Evolutionary conservation across 2,113 vertebrate species (phyloP).

Genomic region (Tinamus guttatus): DNA sequence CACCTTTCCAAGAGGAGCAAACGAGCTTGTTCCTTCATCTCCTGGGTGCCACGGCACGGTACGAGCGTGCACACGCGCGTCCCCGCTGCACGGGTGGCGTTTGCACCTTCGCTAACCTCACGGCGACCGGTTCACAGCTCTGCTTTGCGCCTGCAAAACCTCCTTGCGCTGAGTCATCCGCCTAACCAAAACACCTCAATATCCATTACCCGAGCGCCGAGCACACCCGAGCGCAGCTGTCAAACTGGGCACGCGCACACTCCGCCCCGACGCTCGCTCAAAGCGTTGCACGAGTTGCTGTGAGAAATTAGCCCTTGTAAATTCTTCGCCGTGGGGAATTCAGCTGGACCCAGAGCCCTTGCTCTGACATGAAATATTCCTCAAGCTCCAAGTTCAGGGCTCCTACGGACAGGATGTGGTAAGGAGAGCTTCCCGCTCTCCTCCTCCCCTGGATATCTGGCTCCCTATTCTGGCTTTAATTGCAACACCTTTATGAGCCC

Average conservation of each 20-base stretch:
- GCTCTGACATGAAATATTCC: background rate
- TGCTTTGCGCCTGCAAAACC: background rate
- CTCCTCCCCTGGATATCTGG: background rate
- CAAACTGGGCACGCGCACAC: accelerated
- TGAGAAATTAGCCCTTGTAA: background rate
- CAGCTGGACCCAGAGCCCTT: background rate
- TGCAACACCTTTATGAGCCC: background rate
- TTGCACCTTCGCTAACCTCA: background rate
- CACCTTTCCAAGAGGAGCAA: background rate
- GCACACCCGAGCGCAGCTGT: accelerated
- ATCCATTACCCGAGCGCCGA: accelerated
- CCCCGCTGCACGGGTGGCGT: background rate
- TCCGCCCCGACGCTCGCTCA: accelerated
- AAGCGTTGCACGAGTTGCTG: accelerated
- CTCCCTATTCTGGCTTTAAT: background rate
- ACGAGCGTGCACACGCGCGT: accelerated
- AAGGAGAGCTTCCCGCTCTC: background rate
- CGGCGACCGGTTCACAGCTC: background rate
- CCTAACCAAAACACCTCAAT: background rate
- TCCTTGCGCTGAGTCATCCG: background rate
- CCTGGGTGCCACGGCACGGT: no score
- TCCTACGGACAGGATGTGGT: accelerated
- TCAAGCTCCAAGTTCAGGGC: accelerated
- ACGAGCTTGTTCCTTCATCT: accelerated
- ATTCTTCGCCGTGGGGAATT: background rate